Evolutionary conservation across 2,888 invertebrate species (phyloP).

Genomic region (Acanthosepion esculentum): DNA sequence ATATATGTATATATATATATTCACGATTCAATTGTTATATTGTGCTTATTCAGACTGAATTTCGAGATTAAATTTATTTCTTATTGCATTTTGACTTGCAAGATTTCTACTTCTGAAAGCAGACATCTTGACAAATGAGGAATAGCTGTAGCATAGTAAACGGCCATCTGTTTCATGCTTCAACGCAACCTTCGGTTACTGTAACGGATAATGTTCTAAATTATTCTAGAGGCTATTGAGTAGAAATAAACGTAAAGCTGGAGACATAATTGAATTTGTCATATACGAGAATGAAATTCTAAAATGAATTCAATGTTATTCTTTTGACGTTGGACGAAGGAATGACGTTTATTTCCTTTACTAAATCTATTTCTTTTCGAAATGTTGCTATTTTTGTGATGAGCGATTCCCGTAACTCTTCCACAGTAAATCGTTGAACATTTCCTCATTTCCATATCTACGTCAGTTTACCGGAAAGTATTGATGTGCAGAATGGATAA

Average conservation of each 20-base stretch:
- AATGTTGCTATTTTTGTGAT: background rate
- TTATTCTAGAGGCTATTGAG: background rate
- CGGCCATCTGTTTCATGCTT: no score
- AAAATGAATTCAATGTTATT: background rate
- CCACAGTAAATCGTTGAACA: background rate
- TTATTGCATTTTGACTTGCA: background rate
- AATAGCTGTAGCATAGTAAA: background rate
- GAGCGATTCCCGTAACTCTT: background rate
- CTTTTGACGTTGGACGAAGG: background rate
- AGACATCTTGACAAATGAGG: background rate
- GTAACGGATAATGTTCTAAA: no score
- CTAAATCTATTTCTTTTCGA: background rate
- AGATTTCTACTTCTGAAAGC: background rate
- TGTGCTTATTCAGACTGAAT: no score
- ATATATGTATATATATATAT: no score
- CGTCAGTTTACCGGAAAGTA: no score
- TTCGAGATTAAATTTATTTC: no score
- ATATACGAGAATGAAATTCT: background rate
- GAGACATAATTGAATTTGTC: background rate
- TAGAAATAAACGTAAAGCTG: background rate
- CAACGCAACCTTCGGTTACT: no score
- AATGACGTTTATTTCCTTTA: background rate
- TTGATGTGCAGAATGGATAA: no score
- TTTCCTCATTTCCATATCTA: background rate
- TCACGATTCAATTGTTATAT: no score